Evolutionary conservation across 2,113 vertebrate genomes (phyloP), one percentile per base, ranked within the genome.

Genomic region (Herpetotheres cachinnans): DNA sequence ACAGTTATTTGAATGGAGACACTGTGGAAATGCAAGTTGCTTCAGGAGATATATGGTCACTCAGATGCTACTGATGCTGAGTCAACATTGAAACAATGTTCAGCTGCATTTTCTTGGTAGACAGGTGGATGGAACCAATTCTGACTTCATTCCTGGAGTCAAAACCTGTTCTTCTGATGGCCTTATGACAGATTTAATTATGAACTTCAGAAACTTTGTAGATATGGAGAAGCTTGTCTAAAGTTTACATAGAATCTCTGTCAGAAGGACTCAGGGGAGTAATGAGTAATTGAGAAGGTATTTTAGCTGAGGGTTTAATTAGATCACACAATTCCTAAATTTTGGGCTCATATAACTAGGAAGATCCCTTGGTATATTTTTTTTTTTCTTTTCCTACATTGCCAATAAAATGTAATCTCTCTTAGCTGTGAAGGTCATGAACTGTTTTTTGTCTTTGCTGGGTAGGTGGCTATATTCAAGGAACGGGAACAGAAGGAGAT

Each of bases 401-500:
- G 32, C 38, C 63, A 46, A 25, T 81, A 52, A 78, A 89, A 49
- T 3, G 11, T 30, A 4, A 27, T 32, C 2, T 77, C 12, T 61
- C n/a, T 63, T 49, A 65, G n/a, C 19, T 61, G 36, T 73, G 83
- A 54, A 36, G 8, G 29, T 82, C 16, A 10, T 10, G 38, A 47
- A 1, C 4, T 29, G 22, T 20, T 49, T 46, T 81, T 65, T 95
- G 44, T 65, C 22, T 86, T 61, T 92, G 13, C 20, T 95, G 78
- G 26, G 20, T 82, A 99, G 98, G 98, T 99, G 82, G 99, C 99
- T 15, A 97, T 99, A 61, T 99, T 99, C 97, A 99, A 99, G 98
- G 98, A 99, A 93, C 98, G 99, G 87, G 99, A 99, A 21, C 99
- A 99, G 94, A 99, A 99, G 93, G 99, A 99, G 79, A 98, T 99